phyloP scores from a whole-genome alignment of 2,888 invertebrate species.

The Tinea trinotella region DNA sequence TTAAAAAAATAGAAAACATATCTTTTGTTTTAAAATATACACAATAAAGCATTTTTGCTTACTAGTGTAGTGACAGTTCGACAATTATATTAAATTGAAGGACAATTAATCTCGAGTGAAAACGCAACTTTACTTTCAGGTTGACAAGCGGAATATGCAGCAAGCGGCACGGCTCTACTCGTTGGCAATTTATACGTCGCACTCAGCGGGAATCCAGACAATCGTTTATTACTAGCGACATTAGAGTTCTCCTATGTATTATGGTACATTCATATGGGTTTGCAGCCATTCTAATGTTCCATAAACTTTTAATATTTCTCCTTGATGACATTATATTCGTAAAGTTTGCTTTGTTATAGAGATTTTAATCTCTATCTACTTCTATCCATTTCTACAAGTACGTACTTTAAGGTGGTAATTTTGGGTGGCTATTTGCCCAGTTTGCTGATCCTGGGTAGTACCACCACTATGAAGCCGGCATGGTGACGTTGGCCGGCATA shows the following conservation, averaged over 20 bases:
- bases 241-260: constrained; percentile 1
- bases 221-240: constrained; percentile 13
- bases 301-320: background rate
- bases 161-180: constrained; percentile 20
- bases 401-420: too few relatives aligned
- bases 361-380: too few relatives aligned
- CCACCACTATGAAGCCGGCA: too few relatives aligned
- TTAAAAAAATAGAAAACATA: too few relatives aligned
- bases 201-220: constrained; percentile 39
- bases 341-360: too few relatives aligned
- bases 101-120: background rate
- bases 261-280: background rate
- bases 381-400: too few relatives aligned
- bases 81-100: background rate
- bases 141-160: constrained; percentile 12
- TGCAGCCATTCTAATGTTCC: background rate
- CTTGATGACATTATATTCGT: background rate
- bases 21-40: too few relatives aligned
- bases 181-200: constrained; percentile 56
- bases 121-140: background rate
- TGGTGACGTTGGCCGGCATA: too few relatives aligned
- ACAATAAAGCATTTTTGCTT: too few relatives aligned
- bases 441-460: too few relatives aligned
- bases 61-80: too few relatives aligned
- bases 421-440: too few relatives aligned